phyloP scores from a whole-genome alignment of 2,888 invertebrate species.

The Nomada lathburiana region DNA sequence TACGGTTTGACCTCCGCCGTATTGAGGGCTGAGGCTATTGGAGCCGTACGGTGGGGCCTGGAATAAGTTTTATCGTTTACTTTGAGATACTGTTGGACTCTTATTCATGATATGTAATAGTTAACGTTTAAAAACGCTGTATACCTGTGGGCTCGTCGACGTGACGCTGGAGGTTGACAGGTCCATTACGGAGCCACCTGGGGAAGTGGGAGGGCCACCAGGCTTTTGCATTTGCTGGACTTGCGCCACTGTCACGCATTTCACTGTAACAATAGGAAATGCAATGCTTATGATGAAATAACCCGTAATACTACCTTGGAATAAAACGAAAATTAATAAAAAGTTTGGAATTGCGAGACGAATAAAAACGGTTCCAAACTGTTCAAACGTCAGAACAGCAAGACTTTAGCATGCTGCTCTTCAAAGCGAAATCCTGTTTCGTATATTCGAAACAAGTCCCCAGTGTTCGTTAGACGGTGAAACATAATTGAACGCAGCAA shows the following conservation, averaged over 20 bases:
- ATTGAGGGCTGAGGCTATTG: slow-evolving; percentile 87
- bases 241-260: slow-evolving; percentile 91
- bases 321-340: too few relatives aligned
- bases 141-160: slow-evolving; percentile 93
- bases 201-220: slow-evolving; percentile 89
- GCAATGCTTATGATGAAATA: too few relatives aligned
- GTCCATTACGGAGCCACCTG: slow-evolving; percentile 93
- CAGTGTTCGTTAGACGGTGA: too few relatives aligned
- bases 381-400: too few relatives aligned
- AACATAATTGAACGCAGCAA: background rate
- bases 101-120: background rate
- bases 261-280: slow-evolving; percentile 86
- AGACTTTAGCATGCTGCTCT: too few relatives aligned
- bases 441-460: too few relatives aligned
- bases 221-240: slow-evolving; percentile 87
- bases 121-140: background rate
- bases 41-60: slow-evolving; percentile 91
- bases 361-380: too few relatives aligned
- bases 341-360: too few relatives aligned
- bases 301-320: too few relatives aligned
- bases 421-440: too few relatives aligned
- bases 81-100: too few relatives aligned
- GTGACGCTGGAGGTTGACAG: slow-evolving; percentile 94
- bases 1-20: slow-evolving; percentile 89
- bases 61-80: slow-evolving; percentile 40